These are phyloP conservation scores for Telmatochromis brichardi DNA, from an alignment of 2,113 vertebrate species.

Conservation along the genomic window DNA sequence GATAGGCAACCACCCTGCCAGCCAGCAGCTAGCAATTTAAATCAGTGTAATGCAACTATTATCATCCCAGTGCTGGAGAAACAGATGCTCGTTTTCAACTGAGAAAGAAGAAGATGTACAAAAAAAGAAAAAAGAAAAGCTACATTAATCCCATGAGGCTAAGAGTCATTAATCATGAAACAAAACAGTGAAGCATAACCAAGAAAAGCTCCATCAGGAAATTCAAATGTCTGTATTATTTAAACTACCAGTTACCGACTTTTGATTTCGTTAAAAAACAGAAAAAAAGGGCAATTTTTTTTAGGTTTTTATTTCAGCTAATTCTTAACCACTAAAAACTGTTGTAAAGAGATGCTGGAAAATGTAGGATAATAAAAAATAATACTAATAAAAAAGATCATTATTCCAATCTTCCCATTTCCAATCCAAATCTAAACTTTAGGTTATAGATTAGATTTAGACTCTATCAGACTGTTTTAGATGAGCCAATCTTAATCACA, in stretches of 20 bases:
- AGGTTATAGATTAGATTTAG: background rate
- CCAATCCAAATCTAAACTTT: background rate
- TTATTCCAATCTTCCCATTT: background rate
- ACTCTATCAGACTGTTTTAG: background rate
- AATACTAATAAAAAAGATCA: background rate
- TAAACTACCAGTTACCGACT: fast-evolving
- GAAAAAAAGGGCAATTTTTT: fast-evolving
- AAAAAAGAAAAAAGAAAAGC: background rate
- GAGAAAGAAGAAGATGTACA: background rate
- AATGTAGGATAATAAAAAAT: background rate
- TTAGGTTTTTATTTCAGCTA: background rate
- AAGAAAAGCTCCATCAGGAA: background rate
- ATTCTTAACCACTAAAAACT: background rate
- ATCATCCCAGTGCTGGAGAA: background rate
- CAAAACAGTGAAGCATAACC: background rate
- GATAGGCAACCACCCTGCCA: background rate
- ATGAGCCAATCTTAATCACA: background rate
- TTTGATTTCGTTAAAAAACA: background rate
- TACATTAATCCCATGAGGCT: background rate
- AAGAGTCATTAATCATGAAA: background rate
- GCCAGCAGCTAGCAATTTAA: background rate
- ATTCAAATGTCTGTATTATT: background rate
- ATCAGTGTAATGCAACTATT: background rate
- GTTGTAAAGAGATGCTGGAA: background rate
- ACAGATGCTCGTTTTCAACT: background rate